phyloP scores from a whole-genome alignment of 2,888 invertebrate species.

The Cheilosia vulpina region DNA sequence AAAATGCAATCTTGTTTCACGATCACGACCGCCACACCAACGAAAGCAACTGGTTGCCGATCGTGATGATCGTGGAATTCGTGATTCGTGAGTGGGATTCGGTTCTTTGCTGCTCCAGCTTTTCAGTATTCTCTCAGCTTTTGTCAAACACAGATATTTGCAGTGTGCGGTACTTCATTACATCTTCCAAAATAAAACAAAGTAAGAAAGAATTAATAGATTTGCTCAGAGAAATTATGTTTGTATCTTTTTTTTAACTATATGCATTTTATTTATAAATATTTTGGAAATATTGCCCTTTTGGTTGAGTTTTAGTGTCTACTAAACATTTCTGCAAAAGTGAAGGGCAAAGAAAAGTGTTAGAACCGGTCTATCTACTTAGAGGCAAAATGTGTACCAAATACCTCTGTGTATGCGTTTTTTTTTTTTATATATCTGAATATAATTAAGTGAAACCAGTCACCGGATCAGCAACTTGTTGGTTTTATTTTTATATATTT shows the following conservation, averaged over 20 bases:
- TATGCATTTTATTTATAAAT: too few species aligned
- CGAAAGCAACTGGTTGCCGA: too few species aligned
- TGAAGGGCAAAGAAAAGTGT: neutral
- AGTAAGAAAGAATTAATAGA: constrained; percentile 20
- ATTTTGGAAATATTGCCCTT: neutral
- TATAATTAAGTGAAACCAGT: constrained; percentile 41
- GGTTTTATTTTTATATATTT: too few species aligned
- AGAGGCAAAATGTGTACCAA: neutral
- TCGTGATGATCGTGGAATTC: too few species aligned
- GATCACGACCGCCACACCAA: too few species aligned
- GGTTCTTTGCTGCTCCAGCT: neutral
- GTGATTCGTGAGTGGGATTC: neutral
- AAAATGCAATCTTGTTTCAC: too few species aligned
- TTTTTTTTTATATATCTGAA: constrained; percentile 13
- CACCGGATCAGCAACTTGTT: constrained; percentile 5
- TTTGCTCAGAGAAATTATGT: too few species aligned
- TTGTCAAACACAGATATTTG: neutral
- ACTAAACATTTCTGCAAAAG: neutral
- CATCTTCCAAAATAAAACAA: constrained; percentile 4
- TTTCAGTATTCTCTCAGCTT: constrained; percentile 30
- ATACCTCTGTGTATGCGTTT: neutral
- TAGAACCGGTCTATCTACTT: constrained; percentile 9
- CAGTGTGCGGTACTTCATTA: neutral
- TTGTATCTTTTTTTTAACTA: too few species aligned
- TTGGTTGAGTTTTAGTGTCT: too few species aligned